Evolutionary conservation across 2,888 invertebrate species (phyloP).

Genomic region (Phania funesta): DNA sequence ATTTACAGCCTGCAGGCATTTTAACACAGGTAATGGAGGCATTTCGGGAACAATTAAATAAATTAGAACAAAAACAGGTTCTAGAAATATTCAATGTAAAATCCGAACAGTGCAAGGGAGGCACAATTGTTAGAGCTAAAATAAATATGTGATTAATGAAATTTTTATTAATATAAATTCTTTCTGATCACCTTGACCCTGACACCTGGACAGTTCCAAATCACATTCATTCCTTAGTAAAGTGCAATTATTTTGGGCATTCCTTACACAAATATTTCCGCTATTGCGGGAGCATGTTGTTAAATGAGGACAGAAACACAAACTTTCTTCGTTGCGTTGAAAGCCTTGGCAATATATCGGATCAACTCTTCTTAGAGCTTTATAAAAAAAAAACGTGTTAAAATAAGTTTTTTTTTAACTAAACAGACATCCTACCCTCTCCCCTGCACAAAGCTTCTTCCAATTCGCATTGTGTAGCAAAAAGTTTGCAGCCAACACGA

Average conservation of each 20-base stretch:
- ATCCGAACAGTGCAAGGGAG: not conserved
- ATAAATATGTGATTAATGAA: not conserved
- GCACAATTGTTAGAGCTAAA: constrained; percentile 9
- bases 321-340: not conserved
- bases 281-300: constrained; percentile 21
- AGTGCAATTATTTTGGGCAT: constrained; percentile 3
- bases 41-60: constrained; percentile 29
- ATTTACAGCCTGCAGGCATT: constrained; percentile 8
- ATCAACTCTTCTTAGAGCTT: constrained; percentile 18
- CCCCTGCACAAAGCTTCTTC: constrained; percentile 40
- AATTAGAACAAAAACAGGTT: constrained; percentile 21
- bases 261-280: constrained; percentile 20
- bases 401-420: not conserved
- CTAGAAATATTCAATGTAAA: not conserved
- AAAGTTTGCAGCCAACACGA: constrained; percentile 29
- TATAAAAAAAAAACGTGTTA: not conserved
- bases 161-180: not conserved
- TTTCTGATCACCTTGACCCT: constrained; percentile 18
- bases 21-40: not conserved
- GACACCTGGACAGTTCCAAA: constrained; percentile 24
- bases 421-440: constrained; percentile 4
- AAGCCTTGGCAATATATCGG: constrained; percentile 25
- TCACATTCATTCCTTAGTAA: constrained; percentile 34
- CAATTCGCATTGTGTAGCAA: constrained; percentile 22
- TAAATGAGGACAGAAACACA: constrained; percentile 36